Evolutionary conservation across 2,888 invertebrate genomes (phyloP), one percentile per base, ranked within the genome.

Genomic region (Microdon myrmicae): DNA sequence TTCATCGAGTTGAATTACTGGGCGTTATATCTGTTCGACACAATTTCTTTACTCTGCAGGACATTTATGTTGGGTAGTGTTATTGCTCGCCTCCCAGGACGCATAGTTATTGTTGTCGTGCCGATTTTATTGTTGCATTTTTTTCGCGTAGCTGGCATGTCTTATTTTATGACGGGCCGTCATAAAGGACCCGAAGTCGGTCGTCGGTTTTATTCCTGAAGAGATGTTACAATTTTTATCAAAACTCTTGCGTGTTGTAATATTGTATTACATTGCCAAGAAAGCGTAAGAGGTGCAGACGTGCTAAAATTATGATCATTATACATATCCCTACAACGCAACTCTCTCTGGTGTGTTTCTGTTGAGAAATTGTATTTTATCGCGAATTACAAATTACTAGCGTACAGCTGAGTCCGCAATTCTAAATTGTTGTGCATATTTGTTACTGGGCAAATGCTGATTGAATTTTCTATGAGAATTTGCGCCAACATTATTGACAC

Each of bases 301-400:
- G 43, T 56, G 56, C 56, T 64, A 51, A 64, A 64, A 64, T 64
- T 64, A 64, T 64, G 56, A 64, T 64, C 56, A 56, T 64, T 43
- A 47, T 56, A 49, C 56, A n/a, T n/a, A n/a, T n/a, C n/a, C n/a
- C n/a, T n/a, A n/a, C n/a, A n/a, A n/a, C n/a, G n/a, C n/a, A n/a
- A n/a, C n/a, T n/a, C n/a, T n/a, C n/a, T n/a, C n/a, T n/a, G n/a
- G n/a, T n/a, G n/a, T n/a, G n/a, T n/a, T n/a, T n/a, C n/a, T n/a
- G n/a, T n/a, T n/a, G n/a, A n/a, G n/a, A n/a, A n/a, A n/a, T n/a
- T n/a, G n/a, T n/a, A n/a, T n/a, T n/a, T n/a, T n/a, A n/a, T n/a
- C n/a, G n/a, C n/a, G n/a, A n/a, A n/a, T n/a, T n/a, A n/a, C n/a
- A n/a, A n/a, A n/a, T n/a, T 31, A 56, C 51, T 64, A 39, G 49